Base-by-base conservation (phyloP, 2,797 vertebrate genomes). In the Poliocrania exsul region DNA sequence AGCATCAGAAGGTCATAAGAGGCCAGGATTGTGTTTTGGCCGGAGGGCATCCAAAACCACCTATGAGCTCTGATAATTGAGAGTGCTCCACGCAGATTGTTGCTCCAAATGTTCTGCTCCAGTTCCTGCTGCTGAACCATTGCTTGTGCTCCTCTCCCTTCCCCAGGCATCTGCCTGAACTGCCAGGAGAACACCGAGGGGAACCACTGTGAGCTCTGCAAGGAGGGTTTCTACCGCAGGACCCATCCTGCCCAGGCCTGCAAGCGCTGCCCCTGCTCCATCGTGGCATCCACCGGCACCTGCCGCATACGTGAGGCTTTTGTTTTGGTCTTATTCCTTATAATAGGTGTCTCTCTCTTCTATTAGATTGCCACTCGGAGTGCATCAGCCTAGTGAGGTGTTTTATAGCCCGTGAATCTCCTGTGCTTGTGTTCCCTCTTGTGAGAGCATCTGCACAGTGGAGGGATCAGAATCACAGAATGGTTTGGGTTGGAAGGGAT, bases 111-210 rank as follows among this genome's bases (percentile, higher is more conserved):
- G 93, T 95, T 97, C 92, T 73, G 92, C 95, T 95, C 92, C 73
- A 90, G 35, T 95, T 95, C 83, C 89, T 88, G 58, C 82, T 56
- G n/a, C 82, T 40, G 16, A 94, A 38, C 0, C 20, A 58, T 65
- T 69, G 14, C 80, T 40, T 96, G 54, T 94, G 66, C 40, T 90
- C 33, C 38, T 79, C 35, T 89, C 69, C 49, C 40, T 95, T 96
- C 69, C 60, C 33, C 97, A 99, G 99, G 99, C 94, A 81, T 95
- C 95, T 99, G 99, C 97, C 88, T 98, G 97, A 98, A 98, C 95
- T 99, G 99, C 96, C 98, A 98, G 93, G 98, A 97, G 10, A 99
- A 99, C 97, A 99, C 98, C 1, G 94, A 98, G 95, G 99, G 99
- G 66, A 50, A 91, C 71, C 98, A 98, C 97, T 99, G 99, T 75